Evolutionary conservation across 1,140 invertebrate genomes (phyloP), one percentile per base, ranked within the genome.

Genomic region (Drosophila mojavensis): DNA sequence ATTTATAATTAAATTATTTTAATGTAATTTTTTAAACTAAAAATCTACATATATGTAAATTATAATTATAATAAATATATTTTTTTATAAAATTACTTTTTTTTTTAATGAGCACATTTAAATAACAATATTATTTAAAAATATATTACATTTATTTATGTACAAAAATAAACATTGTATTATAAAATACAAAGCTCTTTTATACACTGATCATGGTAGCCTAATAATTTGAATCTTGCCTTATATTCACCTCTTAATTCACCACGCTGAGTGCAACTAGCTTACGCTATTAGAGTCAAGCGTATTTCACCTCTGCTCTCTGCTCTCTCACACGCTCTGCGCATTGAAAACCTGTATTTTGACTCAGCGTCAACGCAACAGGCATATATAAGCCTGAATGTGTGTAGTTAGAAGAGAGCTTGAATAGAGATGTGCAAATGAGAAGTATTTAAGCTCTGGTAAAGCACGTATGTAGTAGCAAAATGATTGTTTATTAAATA

Each of bases 311-410:
- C 51, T 43, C 51, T 33, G 33, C 36, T 11, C 36, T 39, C 36
- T 39, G 36, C 36, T 39, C 36, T 39, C 36, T 13, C 36, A 11
- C 10, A 10, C 36, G 11, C 36, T 39, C 36, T 56, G 13, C 7
- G 5, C 63, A 30, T 5, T 24, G 17, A 28, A 66, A 66, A 66
- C 63, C 63, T 58, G 63, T 58, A 66, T 66, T 66, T 66, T 30
- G 13, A 5, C n/a, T 54, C 15, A 28, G 60, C 60, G 39, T 36
- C 17, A 62, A 24, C 62, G 17, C 39, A 36, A 45, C 5, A 36
- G 33, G 9, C 43, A 11, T 17, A 45, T 3, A 41, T 28, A 64
- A n/a, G 36, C 28, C 33, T 41, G 36, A 15, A 41, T 60, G 3
- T 17, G 17, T 41, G 45, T 50, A 15, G 3, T 24, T 17, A n/a